Evolutionary conservation across 2,888 invertebrate genomes (phyloP).

Genomic region (Timema podura): DNA sequence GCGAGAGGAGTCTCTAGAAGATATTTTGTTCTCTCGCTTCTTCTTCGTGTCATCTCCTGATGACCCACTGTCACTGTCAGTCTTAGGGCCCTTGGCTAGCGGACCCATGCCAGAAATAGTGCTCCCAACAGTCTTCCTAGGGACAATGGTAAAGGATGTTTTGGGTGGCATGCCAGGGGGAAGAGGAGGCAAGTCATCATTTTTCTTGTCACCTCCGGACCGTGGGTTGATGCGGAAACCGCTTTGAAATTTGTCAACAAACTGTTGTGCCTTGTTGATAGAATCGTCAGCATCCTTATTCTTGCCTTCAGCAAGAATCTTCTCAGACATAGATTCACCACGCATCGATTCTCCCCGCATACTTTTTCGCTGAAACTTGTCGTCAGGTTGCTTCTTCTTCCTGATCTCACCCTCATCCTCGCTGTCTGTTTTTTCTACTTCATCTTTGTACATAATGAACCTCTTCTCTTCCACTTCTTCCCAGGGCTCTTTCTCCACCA

Average conservation of each 20-base stretch:
- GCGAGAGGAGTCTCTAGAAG: constrained; percentile 59
- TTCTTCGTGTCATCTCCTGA: constrained; percentile 31
- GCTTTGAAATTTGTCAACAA: constrained; percentile 31
- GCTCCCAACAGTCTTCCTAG: constrained; percentile 17
- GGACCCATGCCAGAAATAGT: constrained; percentile 44
- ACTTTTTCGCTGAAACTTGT: constrained; percentile 27
- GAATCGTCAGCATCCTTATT: constrained; percentile 28
- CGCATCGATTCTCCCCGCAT: constrained; percentile 16
- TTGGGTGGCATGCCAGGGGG: constrained; percentile 53
- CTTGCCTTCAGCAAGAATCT: constrained; percentile 30
- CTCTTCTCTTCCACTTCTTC: constrained; percentile 45
- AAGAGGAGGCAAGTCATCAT: constrained; percentile 46
- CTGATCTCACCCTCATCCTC: constrained; percentile 31
- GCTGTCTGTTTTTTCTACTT: constrained; percentile 27
- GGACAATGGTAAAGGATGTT: constrained; percentile 32
- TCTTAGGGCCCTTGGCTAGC: constrained; percentile 42
- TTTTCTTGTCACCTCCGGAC: constrained; percentile 36
- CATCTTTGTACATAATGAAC: constrained; percentile 36
- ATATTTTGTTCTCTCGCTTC: constrained; percentile 34
- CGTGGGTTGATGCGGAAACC: constrained; percentile 31
- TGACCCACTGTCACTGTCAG: constrained; percentile 45
- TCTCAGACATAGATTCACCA: constrained; percentile 29
- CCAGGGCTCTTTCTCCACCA: constrained; percentile 36
- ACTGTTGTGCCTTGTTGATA: constrained; percentile 29
- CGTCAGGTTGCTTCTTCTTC: constrained; percentile 30